Percentiles rank a stretch among this genome's conserved stretches.
These are phyloP conservation scores for Ptychodera flava DNA, from an alignment of 35 echinoderm and acorn worm genomes.

Conservation along the genomic window DNA sequence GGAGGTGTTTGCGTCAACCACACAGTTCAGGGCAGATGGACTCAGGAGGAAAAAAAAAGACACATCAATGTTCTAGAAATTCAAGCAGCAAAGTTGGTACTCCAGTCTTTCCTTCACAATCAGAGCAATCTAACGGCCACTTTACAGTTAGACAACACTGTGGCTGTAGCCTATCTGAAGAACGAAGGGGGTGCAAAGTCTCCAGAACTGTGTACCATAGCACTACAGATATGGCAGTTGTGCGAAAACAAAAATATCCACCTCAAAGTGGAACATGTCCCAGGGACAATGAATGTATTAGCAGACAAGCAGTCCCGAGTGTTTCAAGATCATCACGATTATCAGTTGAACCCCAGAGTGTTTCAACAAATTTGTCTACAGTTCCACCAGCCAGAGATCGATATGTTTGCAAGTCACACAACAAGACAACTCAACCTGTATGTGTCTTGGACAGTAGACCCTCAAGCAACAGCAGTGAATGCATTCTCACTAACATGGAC, in stretches of 20 bases:
- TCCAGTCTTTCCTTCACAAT: slow-evolving; percentile 10
- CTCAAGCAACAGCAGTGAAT: neutral
- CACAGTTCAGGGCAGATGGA: slow-evolving; percentile 23
- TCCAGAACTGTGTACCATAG: neutral
- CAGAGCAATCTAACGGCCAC: slow-evolving; percentile 2
- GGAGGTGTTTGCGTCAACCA: slow-evolving; percentile 11
- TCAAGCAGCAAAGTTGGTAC: neutral
- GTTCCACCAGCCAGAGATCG: neutral
- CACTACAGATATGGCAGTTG: slow-evolving; percentile 33
- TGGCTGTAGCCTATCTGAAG: slow-evolving; percentile 36
- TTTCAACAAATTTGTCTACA: too few relatives aligned
- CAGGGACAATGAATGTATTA: too few relatives aligned
- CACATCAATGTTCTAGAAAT: slow-evolving; percentile 38
- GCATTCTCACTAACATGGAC: slow-evolving; percentile 10
- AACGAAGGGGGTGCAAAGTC: slow-evolving; percentile 26
- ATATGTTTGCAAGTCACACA: slow-evolving; percentile 5
- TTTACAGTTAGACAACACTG: slow-evolving; percentile 33
- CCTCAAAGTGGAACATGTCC: slow-evolving; percentile 14
- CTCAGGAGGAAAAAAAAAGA: neutral
- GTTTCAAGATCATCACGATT: too few relatives aligned
- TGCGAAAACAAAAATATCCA: slow-evolving; percentile 27
- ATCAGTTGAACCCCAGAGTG: too few relatives aligned
- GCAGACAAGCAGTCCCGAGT: too few relatives aligned
- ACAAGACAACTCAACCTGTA: neutral
- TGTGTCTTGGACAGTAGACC: slow-evolving; percentile 13